Base-by-base conservation (phyloP, 2,888 invertebrate species). In the Arenicola marina region DNA sequence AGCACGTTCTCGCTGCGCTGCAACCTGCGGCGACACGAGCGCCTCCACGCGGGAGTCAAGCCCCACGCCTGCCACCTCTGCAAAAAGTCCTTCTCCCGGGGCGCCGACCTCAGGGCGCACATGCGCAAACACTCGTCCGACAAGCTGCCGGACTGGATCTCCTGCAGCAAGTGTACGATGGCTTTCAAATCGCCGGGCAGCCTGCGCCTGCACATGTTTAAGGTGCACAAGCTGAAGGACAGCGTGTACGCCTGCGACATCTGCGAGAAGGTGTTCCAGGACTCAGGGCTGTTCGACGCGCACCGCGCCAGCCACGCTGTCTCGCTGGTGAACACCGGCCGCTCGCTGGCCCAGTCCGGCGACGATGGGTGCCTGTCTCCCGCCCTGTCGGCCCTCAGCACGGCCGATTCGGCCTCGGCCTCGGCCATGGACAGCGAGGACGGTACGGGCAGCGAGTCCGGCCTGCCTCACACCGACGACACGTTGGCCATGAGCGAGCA, bases 1-100 rank as follows among this genome's bases (percentile, higher is more conserved):
- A 68, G 57, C 51, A 68, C 64, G 2, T 68, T 68, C 61, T 67
- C 68, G 0, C 56, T 68, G 51, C 44, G 61, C 26, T 68, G 68
- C 44, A 68, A 68, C 44, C 53, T 68, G n/a, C 59, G 59, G 4
- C 59, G 68, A 15, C 68, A 68, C 51, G 65, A 70, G 57, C 57
- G 68, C 2, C 67, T 69, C 4, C 69, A 69, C 55, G 56, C 59
- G 21, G 69, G 69, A 3, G 32, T 61, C 18, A 65, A 67, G 44
- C 69, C 64, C 3, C 60, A 62, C 60, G n/a, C 54, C 38, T 69
- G 69, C 29, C 28, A 55, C 11, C 18, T 44, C 26, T 69, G 69
- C 38, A 48, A 55, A 1, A 62, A 61, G 28, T 51, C 62, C 15
- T 69, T 69, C 31, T 53, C 69, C 2, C 62, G 69, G 24, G 63